Evolutionary conservation across 1,140 invertebrate species (phyloP).

Genomic region (Platorchestia sp.): DNA sequence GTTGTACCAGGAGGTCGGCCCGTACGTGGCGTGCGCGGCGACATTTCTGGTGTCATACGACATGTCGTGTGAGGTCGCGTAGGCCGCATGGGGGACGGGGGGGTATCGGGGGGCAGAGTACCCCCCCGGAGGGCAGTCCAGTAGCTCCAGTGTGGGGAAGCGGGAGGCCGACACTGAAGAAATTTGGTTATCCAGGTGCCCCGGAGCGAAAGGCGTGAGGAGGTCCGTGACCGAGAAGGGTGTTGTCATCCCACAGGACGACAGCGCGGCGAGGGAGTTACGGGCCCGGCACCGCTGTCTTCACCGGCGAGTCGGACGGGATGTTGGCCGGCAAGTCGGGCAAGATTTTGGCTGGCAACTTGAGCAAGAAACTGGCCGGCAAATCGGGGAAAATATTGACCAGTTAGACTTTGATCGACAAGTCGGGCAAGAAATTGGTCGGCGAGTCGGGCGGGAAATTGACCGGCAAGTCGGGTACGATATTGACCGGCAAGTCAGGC

Average conservation of each 20-base stretch:
- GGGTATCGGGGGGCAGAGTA: constrained; percentile 16
- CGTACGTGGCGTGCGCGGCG: constrained; percentile 27
- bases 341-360: not conserved
- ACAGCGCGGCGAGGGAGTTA: not conserved
- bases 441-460: not conserved
- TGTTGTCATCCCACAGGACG: constrained; percentile 35
- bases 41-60: constrained; percentile 19
- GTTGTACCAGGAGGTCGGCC: constrained; percentile 44
- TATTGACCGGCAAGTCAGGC: not conserved
- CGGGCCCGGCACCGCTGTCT: not conserved
- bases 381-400: not conserved
- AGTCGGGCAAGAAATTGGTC: not conserved
- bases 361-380: not conserved
- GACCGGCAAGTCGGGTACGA: not conserved
- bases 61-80: constrained; percentile 40
- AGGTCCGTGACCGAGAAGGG: constrained; percentile 48
- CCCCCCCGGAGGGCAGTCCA: constrained; percentile 37
- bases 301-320: not conserved
- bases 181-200: constrained; percentile 10
- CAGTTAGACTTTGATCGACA: not conserved
- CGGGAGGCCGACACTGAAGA: not conserved
- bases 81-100: constrained; percentile 14
- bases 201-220: constrained; percentile 22
- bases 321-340: not conserved
- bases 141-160: constrained; percentile 29